Evolutionary conservation across 2,888 invertebrate genomes (phyloP).

Genomic region (Tipula vernalis): DNA sequence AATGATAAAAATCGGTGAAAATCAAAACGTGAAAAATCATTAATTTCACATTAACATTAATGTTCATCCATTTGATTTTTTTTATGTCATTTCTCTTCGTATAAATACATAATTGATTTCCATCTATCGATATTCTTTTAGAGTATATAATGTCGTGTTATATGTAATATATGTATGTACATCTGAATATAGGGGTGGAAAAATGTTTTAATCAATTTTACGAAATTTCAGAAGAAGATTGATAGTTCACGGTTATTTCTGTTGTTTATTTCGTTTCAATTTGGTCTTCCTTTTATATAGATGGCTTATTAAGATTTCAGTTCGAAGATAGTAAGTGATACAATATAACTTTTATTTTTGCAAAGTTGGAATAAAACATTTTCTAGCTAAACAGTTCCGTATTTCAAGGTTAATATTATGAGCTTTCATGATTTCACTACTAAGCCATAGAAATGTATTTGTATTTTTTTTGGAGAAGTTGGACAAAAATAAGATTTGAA

Average conservation of each 20-base stretch:
- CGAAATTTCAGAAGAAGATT: not conserved
- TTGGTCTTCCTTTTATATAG: not conserved
- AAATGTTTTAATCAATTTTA: not conserved
- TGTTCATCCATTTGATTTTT: not conserved
- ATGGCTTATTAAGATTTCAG: not conserved
- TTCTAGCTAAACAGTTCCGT: too few species aligned
- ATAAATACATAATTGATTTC: not conserved
- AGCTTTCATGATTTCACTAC: too few species aligned
- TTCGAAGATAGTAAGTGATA: not conserved
- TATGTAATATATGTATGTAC: not conserved
- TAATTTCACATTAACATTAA: not conserved
- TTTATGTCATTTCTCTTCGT: not conserved
- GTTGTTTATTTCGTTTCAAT: not conserved
- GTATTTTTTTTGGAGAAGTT: too few species aligned
- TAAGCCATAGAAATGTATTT: too few species aligned
- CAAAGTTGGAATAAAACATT: too few species aligned
- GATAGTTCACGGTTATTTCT: not conserved
- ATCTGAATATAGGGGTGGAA: not conserved
- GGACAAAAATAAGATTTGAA: too few species aligned
- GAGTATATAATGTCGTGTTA: not conserved
- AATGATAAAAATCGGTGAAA: not conserved
- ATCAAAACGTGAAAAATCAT: not conserved
- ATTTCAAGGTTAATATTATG: too few species aligned
- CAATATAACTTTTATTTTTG: too few species aligned
- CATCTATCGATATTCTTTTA: not conserved